Percentiles rank a stretch among this genome's conserved stretches.
phyloP scores from a whole-genome alignment of 64 coral and sea anemone species.

The Montipora cactus region DNA sequence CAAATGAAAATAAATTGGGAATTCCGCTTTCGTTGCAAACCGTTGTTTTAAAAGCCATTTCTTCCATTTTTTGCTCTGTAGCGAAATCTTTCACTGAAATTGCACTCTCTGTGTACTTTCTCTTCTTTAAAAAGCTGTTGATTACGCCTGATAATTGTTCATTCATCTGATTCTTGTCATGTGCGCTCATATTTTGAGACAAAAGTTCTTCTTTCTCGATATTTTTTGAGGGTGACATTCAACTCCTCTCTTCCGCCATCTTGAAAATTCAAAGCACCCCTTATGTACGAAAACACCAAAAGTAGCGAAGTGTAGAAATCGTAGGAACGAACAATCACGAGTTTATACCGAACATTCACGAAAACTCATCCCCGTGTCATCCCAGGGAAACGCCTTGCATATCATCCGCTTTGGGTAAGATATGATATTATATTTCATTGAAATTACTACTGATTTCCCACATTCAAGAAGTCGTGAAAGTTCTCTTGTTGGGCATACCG shows the following conservation, averaged over 20 bases:
- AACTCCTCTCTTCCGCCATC: slow-evolving; percentile 18
- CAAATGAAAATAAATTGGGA: slow-evolving; percentile 87
- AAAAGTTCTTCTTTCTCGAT: background rate
- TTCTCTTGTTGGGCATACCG: too few relatives aligned
- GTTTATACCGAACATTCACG: too few relatives aligned
- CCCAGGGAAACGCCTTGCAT: too few relatives aligned
- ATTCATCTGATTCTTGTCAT: slow-evolving; percentile 81
- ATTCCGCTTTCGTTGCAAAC: slow-evolving; percentile 88
- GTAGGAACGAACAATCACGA: background rate
- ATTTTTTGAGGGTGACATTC: background rate
- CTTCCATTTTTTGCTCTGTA: slow-evolving; percentile 80
- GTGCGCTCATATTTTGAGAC: slow-evolving; percentile 83
- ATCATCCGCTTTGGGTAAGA: too few relatives aligned
- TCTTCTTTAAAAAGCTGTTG: slow-evolving; percentile 89
- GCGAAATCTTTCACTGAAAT: slow-evolving; percentile 59
- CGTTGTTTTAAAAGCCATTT: slow-evolving; percentile 79
- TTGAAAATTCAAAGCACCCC: background rate
- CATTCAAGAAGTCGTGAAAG: too few relatives aligned
- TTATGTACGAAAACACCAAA: background rate
- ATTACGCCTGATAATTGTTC: slow-evolving; percentile 82
- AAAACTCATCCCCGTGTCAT: too few relatives aligned
- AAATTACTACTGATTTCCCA: too few relatives aligned
- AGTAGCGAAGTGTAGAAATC: background rate
- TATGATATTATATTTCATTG: too few relatives aligned
- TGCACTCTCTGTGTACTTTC: slow-evolving; percentile 85